A percentile compares a stretch with the other conserved stretches of the same genome.
Conservation (phyloP, 2,888 invertebrate genomes). For the Amorpha juglandis region DNA sequence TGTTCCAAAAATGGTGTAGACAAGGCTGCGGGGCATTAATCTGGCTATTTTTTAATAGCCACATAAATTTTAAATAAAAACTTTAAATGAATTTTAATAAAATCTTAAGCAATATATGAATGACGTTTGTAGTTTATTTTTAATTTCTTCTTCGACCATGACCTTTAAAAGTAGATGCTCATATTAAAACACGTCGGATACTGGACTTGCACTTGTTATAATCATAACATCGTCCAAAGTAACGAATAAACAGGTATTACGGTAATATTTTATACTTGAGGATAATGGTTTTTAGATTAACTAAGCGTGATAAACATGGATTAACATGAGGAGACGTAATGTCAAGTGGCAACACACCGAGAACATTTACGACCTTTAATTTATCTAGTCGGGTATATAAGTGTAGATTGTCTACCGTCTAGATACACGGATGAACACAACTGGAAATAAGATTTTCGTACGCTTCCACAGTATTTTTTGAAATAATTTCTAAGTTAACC, state of each 20-base stretch:
- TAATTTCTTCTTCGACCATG: background rate
- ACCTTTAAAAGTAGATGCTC: background rate
- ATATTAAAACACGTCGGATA: background rate
- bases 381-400: background rate
- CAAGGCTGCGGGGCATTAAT: constrained; percentile 13
- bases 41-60: background rate
- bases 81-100: too few relatives aligned
- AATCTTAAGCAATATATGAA: background rate
- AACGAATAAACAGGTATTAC: background rate
- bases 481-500: background rate
- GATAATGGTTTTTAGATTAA: constrained; percentile 16
- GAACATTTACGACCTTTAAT: background rate
- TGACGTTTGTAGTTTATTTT: background rate
- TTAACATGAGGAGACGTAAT: background rate
- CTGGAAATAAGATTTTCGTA: background rate
- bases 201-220: background rate
- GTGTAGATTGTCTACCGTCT: too few relatives aligned
- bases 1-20: constrained; percentile 21
- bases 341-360: background rate
- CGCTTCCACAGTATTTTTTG: background rate
- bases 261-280: background rate
- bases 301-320: constrained; percentile 8
- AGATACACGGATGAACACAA: background rate
- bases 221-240: background rate
- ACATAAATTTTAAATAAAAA: constrained; percentile 2